phyloP scores from a whole-genome alignment of 2,888 invertebrate species.

The Psylliodes chrysocephalus region DNA sequence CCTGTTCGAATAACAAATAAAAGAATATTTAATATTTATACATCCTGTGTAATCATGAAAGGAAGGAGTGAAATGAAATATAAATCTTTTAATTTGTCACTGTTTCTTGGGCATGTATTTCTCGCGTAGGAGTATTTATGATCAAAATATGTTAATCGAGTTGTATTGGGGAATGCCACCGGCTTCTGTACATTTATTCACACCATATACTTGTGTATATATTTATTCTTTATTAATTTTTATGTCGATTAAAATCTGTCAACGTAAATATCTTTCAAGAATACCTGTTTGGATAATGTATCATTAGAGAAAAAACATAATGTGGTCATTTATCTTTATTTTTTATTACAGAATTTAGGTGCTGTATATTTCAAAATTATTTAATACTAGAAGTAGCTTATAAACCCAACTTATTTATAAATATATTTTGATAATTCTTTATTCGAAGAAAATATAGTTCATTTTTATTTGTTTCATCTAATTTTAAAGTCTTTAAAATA shows the following conservation, averaged over 20 bases:
- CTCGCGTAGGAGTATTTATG: constrained; percentile 60
- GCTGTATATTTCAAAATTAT: too few relatives aligned
- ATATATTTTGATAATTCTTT: too few relatives aligned
- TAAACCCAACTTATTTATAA: too few relatives aligned
- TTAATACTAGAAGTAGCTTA: too few relatives aligned
- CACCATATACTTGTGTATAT: constrained; percentile 52
- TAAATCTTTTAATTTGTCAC: constrained; percentile 63
- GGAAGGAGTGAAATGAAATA: constrained; percentile 55
- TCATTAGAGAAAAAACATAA: background rate
- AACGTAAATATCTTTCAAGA: constrained; percentile 54
- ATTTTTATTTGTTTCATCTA: too few relatives aligned
- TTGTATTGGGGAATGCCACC: constrained; percentile 56
- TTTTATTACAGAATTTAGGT: too few relatives aligned
- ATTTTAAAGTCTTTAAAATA: too few relatives aligned
- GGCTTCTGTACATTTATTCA: constrained; percentile 60
- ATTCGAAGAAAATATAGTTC: too few relatives aligned
- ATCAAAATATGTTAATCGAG: constrained; percentile 59
- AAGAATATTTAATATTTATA: constrained; percentile 51
- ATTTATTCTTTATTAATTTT: constrained; percentile 63
- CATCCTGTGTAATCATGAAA: constrained; percentile 53
- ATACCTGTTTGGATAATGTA: constrained; percentile 21
- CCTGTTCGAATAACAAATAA: constrained; percentile 26
- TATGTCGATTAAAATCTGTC: constrained; percentile 60
- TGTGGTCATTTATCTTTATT: background rate
- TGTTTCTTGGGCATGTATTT: constrained; percentile 54